These are phyloP conservation scores for Clavelina lepadiformis DNA, from an alignment of 23 tunicate genomes.

Conservation along the genomic window DNA sequence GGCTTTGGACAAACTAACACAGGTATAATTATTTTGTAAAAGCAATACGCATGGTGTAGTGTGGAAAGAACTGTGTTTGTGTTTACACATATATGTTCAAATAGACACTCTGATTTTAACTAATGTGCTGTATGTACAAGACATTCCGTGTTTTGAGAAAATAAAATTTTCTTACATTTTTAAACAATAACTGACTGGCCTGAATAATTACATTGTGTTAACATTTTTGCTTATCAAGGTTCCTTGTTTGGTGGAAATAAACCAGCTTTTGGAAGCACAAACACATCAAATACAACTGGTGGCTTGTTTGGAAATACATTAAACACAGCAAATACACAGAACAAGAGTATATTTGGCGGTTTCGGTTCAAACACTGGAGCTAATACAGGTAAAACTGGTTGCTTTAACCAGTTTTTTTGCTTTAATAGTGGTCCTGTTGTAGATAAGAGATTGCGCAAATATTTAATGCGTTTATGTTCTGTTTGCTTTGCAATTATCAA, in stretches of 20 bases:
- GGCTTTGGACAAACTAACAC: conserved; percentile 37
- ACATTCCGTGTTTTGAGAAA: too few species aligned
- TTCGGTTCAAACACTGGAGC: conserved; percentile 13
- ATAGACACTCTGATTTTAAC: too few species aligned
- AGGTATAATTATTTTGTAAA: background rate
- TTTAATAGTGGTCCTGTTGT: too few species aligned
- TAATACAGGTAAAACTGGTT: background rate
- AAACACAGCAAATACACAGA: conserved; percentile 14
- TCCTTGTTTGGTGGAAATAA: conserved; percentile 42
- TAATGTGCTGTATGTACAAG: too few species aligned
- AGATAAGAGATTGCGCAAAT: too few species aligned
- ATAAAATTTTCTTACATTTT: background rate
- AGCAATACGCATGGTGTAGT: background rate
- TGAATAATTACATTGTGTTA: too few species aligned
- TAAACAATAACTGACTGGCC: too few species aligned
- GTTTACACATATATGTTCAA: background rate
- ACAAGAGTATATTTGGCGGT: conserved; percentile 38
- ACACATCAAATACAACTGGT: conserved; percentile 37
- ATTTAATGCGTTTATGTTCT: too few species aligned
- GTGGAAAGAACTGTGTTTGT: background rate
- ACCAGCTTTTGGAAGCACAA: conserved; percentile 44
- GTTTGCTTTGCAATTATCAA: too few species aligned
- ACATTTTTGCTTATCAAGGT: background rate
- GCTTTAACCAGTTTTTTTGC: background rate
- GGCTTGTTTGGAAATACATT: conserved; percentile 38